Conservation (phyloP, 1,140 invertebrate species). For the Trinorchestia longiramus region DNA sequence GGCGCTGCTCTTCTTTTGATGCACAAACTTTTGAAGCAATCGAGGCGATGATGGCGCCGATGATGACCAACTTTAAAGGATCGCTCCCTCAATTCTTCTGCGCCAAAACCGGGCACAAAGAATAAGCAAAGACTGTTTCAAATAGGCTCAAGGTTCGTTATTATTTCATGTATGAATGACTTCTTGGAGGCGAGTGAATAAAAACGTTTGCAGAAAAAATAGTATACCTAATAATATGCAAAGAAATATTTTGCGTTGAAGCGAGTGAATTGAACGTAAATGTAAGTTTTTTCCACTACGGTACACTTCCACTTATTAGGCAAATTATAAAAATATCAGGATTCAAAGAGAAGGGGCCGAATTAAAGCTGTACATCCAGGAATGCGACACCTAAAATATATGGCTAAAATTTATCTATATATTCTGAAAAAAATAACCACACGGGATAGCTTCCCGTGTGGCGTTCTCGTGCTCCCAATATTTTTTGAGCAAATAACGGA, state of each 20-base stretch:
- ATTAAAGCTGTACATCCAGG: not conserved
- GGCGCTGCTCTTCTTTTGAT: not conserved
- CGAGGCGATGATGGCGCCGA: slow-evolving; percentile 18
- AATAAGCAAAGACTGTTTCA: not conserved
- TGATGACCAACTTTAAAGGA: slow-evolving; percentile 35
- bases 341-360: not conserved
- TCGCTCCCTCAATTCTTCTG: slow-evolving; percentile 15
- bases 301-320: not conserved
- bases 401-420: too few relatives aligned
- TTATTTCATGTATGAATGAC: not conserved
- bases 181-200: not conserved
- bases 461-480: too few relatives aligned
- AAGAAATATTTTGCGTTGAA: too few relatives aligned
- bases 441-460: too few relatives aligned
- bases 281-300: not conserved
- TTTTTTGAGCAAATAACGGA: too few relatives aligned
- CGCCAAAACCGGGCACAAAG: not conserved
- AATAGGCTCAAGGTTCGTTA: not conserved
- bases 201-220: not conserved
- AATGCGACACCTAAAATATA: not conserved
- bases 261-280: not conserved
- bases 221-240: too few relatives aligned
- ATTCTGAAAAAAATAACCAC: too few relatives aligned
- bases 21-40: slow-evolving; percentile 16
- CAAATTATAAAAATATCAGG: not conserved